Base-by-base conservation (phyloP, 35 echinoderm and acorn worm species). In the Chiridota heheva region DNA sequence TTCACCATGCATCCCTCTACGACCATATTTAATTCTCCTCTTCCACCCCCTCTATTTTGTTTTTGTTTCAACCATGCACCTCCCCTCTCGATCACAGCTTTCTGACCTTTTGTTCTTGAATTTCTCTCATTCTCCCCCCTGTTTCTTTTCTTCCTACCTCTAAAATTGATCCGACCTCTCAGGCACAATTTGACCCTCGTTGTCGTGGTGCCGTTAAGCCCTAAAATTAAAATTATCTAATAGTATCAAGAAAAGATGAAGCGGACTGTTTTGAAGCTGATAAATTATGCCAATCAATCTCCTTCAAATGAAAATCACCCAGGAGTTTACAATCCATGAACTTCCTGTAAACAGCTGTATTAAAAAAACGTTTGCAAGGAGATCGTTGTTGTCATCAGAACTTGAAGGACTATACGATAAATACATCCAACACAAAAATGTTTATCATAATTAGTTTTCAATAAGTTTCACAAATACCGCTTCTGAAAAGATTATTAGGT, bases 391-490 rank as follows among this genome's bases (percentile, higher is more conserved):
- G 1, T 37, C 48, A 2, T 77, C 48, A 8, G 73, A 59, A 18
- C 73, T 58, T 16, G 73, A 77, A 33, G 47, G 73, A 34, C 73
- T 77, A n/a, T n/a, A 3, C 48, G 33, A 34, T 77, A 59, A 58
- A 77, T 18, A 60, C 73, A 58, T 30, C 49, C 47, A 7, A 77
- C 73, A 77, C 47, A 77, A 5, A 58, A 20, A 22, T 53, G 2
- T 6, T 58, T 77, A 3, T 25, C 48, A 27, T 59, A 12, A 4
- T 20, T 33, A 16, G 60, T 18, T 35, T 77, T n/a, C n/a, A n/a
- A n/a, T 40, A 13, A 77, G 12, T 22, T 36, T 18, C 35, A 77
- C 44, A 12, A 76, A 20, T 12, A 76, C 43, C 17, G 44, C 73
- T 56, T 77, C 73, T 16, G 73, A 58, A 39, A 77, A 59, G n/a